Percentiles rank a stretch among this genome's conserved stretches.
Evolutionary conservation across 2,888 invertebrate species (phyloP).

Genomic region (Crioceris asparagi): DNA sequence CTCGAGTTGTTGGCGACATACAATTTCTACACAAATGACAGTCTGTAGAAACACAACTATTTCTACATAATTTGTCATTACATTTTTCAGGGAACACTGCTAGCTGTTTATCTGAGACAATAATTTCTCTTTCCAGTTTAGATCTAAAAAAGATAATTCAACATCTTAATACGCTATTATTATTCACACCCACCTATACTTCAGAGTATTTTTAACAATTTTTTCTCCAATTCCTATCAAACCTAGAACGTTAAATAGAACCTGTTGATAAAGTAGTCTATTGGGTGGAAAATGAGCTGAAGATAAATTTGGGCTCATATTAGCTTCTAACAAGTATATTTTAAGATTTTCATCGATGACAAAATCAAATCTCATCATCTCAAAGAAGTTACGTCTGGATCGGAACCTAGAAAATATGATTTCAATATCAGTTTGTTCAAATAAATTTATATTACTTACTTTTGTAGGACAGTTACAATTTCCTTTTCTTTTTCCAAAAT

Average conservation of each 20-base stretch:
- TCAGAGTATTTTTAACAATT: constrained; percentile 36
- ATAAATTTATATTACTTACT: constrained; percentile 20
- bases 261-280: constrained; percentile 81
- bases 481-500: constrained; percentile 60
- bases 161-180: not conserved
- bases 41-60: constrained; percentile 51
- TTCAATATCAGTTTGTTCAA: constrained; percentile 5
- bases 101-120: constrained; percentile 67
- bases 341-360: constrained; percentile 78
- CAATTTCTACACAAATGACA: constrained; percentile 77
- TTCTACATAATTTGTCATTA: constrained; percentile 41
- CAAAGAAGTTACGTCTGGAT: constrained; percentile 70
- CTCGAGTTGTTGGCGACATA: constrained; percentile 47
- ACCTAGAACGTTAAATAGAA: constrained; percentile 71
- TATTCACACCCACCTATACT: constrained; percentile 32
- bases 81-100: constrained; percentile 65
- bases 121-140: constrained; percentile 24
- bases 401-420: constrained; percentile 31
- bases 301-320: constrained; percentile 96
- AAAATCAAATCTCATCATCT: constrained; percentile 90
- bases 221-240: constrained; percentile 62
- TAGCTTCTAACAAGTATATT: constrained; percentile 87
- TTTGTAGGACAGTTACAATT: constrained; percentile 49
- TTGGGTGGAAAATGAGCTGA: constrained; percentile 89
- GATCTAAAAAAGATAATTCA: constrained; percentile 17